Base-by-base conservation (phyloP, 2,888 invertebrate genomes). In the Diarsia rubi region DNA sequence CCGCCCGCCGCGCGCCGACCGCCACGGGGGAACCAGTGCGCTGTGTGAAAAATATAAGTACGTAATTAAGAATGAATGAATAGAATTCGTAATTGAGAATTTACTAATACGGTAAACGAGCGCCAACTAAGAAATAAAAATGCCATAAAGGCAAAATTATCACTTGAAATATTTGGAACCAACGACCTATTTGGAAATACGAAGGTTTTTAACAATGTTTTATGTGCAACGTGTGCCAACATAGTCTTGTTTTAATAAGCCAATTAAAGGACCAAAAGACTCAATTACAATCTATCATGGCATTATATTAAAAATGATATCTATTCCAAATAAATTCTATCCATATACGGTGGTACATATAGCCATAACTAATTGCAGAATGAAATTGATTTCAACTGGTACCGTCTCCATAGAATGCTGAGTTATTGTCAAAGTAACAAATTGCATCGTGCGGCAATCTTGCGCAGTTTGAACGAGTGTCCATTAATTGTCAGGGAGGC, bases 401-500 rank as follows among this genome's bases (percentile, higher is more conserved):
- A 85, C 86, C 77, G 86, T 85, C 77, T 80, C 77, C 73, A 83
- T 83, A 83, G 85, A 86, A 80, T 83, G 86, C 83, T 80, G 81
- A 86, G 68, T 86, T 86, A 86, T 86, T 81, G 86, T 81, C 85
- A 79, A 68, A 69, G 76, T 85, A 72, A 87, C 87, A 82, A 81
- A 87, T 82, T 78, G 81, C 86, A 78, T 87, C 84, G 87, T 82
- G 87, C 81, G 54, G 82, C 84, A 81, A 82, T 79, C 83, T 84
- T 79, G 77, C 76, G 63, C 83, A 81, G 72, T 77, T 79, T 86
- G 87, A 78, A 81, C 86, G 81, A 84, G 73, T 81, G 73, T 79
- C 75, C 83, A 87, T 84, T 90, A 90, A 90, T 90, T 88, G 86
- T 88, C 88, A 88, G 88, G 86, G 88, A 86, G 84, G 87, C 84